Conservation (phyloP, 2,797 vertebrate genomes). For the Xiphorhynchus erythropygius region DNA sequence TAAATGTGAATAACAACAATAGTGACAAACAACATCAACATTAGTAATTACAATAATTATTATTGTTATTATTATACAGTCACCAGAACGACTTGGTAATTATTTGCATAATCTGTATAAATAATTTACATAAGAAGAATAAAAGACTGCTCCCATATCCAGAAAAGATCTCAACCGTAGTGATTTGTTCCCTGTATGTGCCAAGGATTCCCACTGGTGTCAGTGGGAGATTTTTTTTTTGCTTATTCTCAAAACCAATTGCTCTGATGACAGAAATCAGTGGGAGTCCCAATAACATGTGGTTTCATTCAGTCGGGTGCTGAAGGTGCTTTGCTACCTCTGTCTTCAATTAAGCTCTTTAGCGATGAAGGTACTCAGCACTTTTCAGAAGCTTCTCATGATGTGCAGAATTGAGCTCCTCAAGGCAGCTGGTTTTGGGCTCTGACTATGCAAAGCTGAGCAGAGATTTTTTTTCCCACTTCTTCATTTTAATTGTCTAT, state of each 20-base stretch:
- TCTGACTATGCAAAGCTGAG: neutral
- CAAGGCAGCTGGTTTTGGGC: slow-evolving; percentile 19
- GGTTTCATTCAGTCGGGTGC: slow-evolving; percentile 16
- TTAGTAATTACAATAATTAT: slow-evolving; percentile 61
- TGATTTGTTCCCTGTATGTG: neutral
- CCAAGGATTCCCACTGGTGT: slow-evolving; percentile 56
- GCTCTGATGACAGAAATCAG: slow-evolving; percentile 56
- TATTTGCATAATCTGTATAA: slow-evolving; percentile 68
- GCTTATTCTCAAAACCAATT: slow-evolving; percentile 51
- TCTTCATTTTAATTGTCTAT: slow-evolving; percentile 54
- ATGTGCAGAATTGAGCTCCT: neutral
- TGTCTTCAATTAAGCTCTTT: neutral
- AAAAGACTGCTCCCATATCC: slow-evolving; percentile 40
- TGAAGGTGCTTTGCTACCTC: slow-evolving; percentile 21
- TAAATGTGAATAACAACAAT: slow-evolving; percentile 24
- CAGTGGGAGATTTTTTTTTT: slow-evolving; percentile 40
- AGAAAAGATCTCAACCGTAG: slow-evolving; percentile 21
- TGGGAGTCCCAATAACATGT: slow-evolving; percentile 7
- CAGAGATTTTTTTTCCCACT: neutral
- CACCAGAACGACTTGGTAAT: slow-evolving; percentile 54
- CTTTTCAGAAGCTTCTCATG: neutral
- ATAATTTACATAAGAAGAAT: slow-evolving; percentile 67
- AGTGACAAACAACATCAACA: slow-evolving; percentile 33
- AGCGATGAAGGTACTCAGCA: neutral
- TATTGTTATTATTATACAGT: slow-evolving; percentile 64